Evolutionary conservation across 2,113 vertebrate genomes (phyloP), one percentile per base, ranked within the genome.

Genomic region (Semnornis frantzii): DNA sequence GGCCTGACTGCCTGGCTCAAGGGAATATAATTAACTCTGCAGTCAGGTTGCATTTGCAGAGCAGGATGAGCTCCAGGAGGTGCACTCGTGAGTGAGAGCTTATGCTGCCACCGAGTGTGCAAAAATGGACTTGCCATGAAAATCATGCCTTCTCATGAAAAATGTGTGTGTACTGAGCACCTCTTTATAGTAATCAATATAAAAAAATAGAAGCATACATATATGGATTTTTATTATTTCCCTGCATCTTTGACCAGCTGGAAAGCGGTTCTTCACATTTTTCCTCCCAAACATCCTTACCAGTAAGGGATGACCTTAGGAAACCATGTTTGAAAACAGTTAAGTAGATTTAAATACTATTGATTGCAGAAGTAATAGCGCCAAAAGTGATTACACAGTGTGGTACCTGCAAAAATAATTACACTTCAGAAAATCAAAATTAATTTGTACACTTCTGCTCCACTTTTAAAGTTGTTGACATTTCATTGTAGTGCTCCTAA

Each of bases 361-460:
- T 98, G 98, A 98, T 98, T 97, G 96, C 96, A 95, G 87, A 86
- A 97, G 97, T 96, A 94, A 96, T 85, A 95, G 95, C 44, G 8
- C 95, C 95, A 86, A 93, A 96, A 96, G 96, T 98, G 98, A 98
- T 98, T 97, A 97, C 97, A 97, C 93, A 96, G 97, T 93, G 97
- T 96, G 90, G 93, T 94, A 97, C 98, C 98, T 97, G 93, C 86
- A 96, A 95, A 97, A 97, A 97, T 97, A 97, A 98, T 98, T 97
- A 96, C 92, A 97, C 98, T 98, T 97, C 96, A 97, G 97, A 98
- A 98, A 97, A 98, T 98, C 97, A 97, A 98, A 98, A 98, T 98
- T 98, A 98, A 98, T 98, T 98, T 97, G 97, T 97, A 98, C 96
- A 97, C 97, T 97, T 94, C 93, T 96, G 94, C 94, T 92, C 93